Evolutionary conservation across 2,113 vertebrate species (phyloP), one percentile per base, ranked within the genome.

Genomic region (Colistium nudipinnis): DNA sequence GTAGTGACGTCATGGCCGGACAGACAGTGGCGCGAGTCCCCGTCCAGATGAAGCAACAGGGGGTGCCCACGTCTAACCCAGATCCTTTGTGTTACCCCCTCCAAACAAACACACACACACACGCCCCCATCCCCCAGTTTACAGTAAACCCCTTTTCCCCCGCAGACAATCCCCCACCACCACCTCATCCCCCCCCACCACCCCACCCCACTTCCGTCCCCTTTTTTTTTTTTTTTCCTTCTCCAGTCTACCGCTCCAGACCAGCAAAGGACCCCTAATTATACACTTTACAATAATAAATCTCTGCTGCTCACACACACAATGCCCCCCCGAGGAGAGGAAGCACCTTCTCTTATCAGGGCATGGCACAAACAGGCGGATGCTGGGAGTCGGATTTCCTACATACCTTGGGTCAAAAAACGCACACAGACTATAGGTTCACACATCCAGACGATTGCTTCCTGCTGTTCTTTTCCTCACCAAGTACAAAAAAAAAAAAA

Each of bases 301-400:
- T 78, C 76, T 44, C 59, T 16, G 22, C 66, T 67, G 68, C 25
- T 36, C 49, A 24, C 54, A 82, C 54, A 82, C 56, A 93, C 93
- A 94, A 93, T 92, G 81, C 80, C 35, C 45, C 65, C 79, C 19
- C 7, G 25, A 71, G 80, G 66, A 85, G 70, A 91, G 92, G 93
- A 93, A 94, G 90, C 88, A 75, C 84, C 89, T 89, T 86, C 33
- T 70, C 91, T 93, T 93, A 93, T 93, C 92, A 81, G 39, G 63
- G 62, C 60, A 24, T 28, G 77, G 61, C 90, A 90, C 67, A 86
- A 91, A 84, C 62, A 64, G 70, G 75, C 74, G 78, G 85, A 89
- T 63, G 54, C 64, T 10, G 62, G n/a, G 22, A 48, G 44, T 38
- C 41, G 2, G 5, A 30, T 69, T 92, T 92, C 91, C 89, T 85